Evolutionary conservation across 2,888 invertebrate species (phyloP), one percentile per base, ranked within the genome.

Genomic region (Acanthosepion lycidas): DNA sequence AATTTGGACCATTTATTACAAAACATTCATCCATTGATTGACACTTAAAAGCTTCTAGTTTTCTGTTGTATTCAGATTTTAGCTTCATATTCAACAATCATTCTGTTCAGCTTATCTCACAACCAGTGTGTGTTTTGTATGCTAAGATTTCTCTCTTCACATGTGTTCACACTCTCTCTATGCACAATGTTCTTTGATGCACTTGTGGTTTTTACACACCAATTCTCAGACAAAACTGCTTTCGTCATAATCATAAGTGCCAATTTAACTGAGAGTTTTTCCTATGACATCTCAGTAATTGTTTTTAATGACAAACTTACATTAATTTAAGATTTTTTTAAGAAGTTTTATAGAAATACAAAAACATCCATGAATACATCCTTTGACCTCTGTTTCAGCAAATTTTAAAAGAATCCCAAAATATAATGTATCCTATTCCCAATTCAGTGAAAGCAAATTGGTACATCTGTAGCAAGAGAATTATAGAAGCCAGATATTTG

Each of bases 141-240:
- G 78, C 78, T 33, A 78, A 78, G 33, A n/a, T 78, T 78, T 78
- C 15, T 78, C n/a, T 33, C n/a, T 78, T n/a, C 78, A 78, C 78
- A 78, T n/a, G n/a, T 78, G 78, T 78, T 78, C 78, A 78, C 78
- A 78, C 12, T 78, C 12, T 78, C n/a, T 78, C n/a, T 78, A n/a
- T n/a, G 78, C 78, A 78, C 78, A 78, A 78, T 78, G n/a, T 78
- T 33, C n/a, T 78, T 78, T 78, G n/a, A 78, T 78, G 78, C 78
- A 78, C 78, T 78, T n/a, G n/a, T 33, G n/a, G 15, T 78, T 78
- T 78, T 78, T n/a, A 78, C n/a, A n/a, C 23, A 23, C 33, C 23
- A 59, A 23, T 23, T 59, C 23, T 78, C 23, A 23, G 18, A 78
- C n/a, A 78, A 78, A 78, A 28, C 33, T 1, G 18, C 0, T 78